These are phyloP conservation scores for Steinernema khuongi DNA, from an alignment of 1,140 invertebrate species.

Conservation along the genomic window DNA sequence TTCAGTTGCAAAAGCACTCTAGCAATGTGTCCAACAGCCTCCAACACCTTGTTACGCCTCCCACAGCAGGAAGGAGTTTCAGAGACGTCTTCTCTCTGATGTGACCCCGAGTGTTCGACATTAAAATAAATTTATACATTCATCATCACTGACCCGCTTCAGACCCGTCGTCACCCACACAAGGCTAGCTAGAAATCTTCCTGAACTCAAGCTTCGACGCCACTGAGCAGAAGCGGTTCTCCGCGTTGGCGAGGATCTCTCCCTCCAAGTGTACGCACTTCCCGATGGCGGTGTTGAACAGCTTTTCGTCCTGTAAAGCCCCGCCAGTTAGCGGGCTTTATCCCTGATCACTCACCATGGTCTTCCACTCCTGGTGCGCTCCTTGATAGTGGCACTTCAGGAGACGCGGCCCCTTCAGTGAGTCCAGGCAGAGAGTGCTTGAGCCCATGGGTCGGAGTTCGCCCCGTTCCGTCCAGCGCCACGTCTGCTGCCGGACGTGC, in stretches of 20 bases:
- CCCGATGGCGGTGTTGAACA: constrained; percentile 18
- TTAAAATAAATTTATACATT: too few species aligned
- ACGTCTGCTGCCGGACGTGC: constrained; percentile 27
- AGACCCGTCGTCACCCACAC: background rate
- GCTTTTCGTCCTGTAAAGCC: constrained; percentile 27
- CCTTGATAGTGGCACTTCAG: constrained; percentile 39
- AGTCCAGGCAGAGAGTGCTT: constrained; percentile 35
- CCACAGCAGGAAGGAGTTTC: background rate
- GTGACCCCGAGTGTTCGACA: too few species aligned
- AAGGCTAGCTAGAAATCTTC: background rate
- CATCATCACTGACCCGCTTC: too few species aligned
- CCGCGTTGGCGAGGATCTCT: constrained; percentile 11
- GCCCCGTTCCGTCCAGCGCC: constrained; percentile 23
- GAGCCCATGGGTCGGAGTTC: constrained; percentile 41
- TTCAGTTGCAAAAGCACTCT: too few species aligned
- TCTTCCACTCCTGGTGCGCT: constrained; percentile 36
- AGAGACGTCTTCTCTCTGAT: too few species aligned
- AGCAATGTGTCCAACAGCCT: too few species aligned
- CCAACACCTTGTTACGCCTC: too few species aligned
- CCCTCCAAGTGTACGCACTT: constrained; percentile 23
- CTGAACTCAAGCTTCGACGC: constrained; percentile 19
- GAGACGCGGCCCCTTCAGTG: constrained; percentile 25
- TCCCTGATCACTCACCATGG: constrained; percentile 22
- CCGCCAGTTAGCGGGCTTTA: background rate
- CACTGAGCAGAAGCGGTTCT: constrained; percentile 30